Conservation (phyloP, 2,888 invertebrate genomes). For the Leucania comma region DNA sequence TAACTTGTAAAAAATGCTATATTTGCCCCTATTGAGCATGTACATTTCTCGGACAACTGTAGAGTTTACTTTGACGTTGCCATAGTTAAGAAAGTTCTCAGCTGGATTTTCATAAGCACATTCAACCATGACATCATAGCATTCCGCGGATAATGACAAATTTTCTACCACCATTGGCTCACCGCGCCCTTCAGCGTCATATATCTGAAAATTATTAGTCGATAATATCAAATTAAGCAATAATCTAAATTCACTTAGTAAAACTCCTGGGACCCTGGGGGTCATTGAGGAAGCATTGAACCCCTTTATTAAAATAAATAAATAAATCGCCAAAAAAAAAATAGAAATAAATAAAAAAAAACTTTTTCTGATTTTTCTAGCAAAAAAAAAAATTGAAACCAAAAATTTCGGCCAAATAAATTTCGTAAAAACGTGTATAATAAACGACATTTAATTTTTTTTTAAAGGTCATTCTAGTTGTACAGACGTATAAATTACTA, state of each 20-base stretch:
- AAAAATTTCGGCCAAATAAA: too few relatives aligned
- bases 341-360: not conserved
- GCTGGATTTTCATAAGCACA: conserved; percentile 84
- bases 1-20: conserved; percentile 90
- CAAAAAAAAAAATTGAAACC: too few relatives aligned
- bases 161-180: conserved; percentile 84
- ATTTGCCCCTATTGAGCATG: conserved; percentile 91
- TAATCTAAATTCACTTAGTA: not conserved
- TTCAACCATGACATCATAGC: conserved; percentile 91
- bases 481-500: too few relatives aligned
- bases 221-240: not conserved
- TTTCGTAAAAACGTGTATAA: too few relatives aligned
- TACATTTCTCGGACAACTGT: conserved; percentile 84
- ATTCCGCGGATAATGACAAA: conserved; percentile 89
- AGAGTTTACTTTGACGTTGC: conserved; percentile 90
- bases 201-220: conserved; percentile 77
- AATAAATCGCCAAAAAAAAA: too few relatives aligned
- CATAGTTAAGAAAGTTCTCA: conserved; percentile 88
- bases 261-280: too few relatives aligned
- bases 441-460: too few relatives aligned
- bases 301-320: too few relatives aligned
- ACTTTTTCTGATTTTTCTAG: too few relatives aligned
- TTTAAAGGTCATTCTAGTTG: too few relatives aligned
- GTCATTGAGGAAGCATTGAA: too few relatives aligned
- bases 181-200: conserved; percentile 84